Conservation (phyloP, 2,888 invertebrate species). For the Eupsilia transversa region DNA sequence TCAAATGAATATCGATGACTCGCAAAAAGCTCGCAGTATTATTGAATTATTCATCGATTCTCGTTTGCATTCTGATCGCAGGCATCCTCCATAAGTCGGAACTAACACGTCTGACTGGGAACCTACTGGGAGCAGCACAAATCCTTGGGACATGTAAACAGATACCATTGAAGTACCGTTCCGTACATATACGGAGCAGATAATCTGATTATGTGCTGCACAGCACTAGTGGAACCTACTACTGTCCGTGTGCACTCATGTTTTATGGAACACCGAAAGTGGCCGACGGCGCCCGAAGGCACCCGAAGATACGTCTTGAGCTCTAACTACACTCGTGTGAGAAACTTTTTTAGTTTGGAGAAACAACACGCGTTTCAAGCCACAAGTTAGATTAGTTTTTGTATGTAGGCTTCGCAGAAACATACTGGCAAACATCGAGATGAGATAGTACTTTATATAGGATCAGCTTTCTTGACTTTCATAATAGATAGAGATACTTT, state of each 20-base stretch:
- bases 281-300: conserved; percentile 43
- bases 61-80: conserved; percentile 77
- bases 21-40: conserved; percentile 69
- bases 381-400: conserved; percentile 63
- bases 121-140: conserved; percentile 55
- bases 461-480: conserved; percentile 26
- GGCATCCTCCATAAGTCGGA: conserved; percentile 68
- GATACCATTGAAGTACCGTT: conserved; percentile 47
- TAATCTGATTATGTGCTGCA: conserved; percentile 57
- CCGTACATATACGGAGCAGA: conserved; percentile 34
- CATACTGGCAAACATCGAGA: conserved; percentile 25
- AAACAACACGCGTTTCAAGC: conserved; percentile 43
- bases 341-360: conserved; percentile 57
- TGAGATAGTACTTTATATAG: conserved; percentile 17
- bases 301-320: conserved; percentile 41
- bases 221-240: conserved; percentile 24
- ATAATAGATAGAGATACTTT: neutral
- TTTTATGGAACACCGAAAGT: conserved; percentile 53
- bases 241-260: conserved; percentile 58
- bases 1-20: conserved; percentile 79
- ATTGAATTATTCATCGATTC: conserved; percentile 78
- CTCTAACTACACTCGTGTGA: conserved; percentile 39
- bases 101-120: conserved; percentile 59
- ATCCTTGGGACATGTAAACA: conserved; percentile 66
- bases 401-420: conserved; percentile 29